Evolutionary conservation across 2,113 vertebrate genomes (phyloP).

Genomic region (Dromas ardeola): DNA sequence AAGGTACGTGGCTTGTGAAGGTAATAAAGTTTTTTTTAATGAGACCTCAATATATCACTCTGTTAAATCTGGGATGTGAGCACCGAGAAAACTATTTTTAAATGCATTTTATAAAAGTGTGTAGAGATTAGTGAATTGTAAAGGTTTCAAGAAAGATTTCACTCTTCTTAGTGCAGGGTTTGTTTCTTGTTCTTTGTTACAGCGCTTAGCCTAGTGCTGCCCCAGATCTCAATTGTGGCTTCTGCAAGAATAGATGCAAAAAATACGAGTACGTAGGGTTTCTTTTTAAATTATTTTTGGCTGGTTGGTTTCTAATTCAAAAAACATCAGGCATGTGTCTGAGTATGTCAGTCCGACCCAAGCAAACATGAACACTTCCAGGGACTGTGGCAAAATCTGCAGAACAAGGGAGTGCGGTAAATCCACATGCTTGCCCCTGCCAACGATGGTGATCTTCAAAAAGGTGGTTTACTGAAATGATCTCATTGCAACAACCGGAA

Average conservation of each 20-base stretch:
- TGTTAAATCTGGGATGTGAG: slow-evolving; percentile 36
- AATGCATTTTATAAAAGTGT: not conserved
- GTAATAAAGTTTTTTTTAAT: slow-evolving; percentile 24
- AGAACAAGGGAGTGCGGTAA: not conserved
- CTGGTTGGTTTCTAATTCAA: not conserved
- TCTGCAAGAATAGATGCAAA: not conserved
- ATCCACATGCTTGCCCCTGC: not conserved
- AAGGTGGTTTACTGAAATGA: not conserved
- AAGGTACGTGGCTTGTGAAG: not conserved
- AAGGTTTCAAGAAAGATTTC: not conserved
- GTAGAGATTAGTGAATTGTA: not conserved
- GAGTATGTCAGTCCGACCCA: not conserved
- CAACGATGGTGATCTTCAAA: not conserved
- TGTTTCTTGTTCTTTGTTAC: not conserved
- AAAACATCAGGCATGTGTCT: not conserved
- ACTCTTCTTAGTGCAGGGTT: not conserved
- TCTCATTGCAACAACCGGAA: not conserved
- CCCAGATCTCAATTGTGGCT: not conserved
- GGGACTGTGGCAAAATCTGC: not conserved
- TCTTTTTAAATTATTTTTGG: not conserved
- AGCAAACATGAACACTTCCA: not conserved
- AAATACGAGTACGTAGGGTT: not conserved
- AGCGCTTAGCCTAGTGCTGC: not conserved
- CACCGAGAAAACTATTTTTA: slow-evolving; percentile 37
- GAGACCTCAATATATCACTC: slow-evolving; percentile 42